Evolutionary conservation across 2,888 invertebrate genomes (phyloP), one percentile per base, ranked within the genome.

Genomic region (Megalurothrips usitatus): DNA sequence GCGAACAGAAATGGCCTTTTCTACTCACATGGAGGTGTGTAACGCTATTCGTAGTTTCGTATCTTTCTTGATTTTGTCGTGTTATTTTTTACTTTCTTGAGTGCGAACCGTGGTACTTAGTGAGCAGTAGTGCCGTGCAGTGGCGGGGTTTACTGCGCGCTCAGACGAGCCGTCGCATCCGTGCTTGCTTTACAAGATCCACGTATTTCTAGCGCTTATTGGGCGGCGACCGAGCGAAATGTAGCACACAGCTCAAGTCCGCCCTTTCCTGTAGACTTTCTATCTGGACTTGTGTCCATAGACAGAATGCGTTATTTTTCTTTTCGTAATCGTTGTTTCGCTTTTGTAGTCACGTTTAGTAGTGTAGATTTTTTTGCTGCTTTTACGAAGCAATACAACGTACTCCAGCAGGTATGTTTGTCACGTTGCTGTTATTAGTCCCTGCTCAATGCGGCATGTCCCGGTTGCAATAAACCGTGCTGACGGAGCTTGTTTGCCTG

Each of bases 1-100:
- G 58, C 58, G 58, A 58, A 23, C 68, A 19, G 68, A 19, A 68
- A 68, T 68, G 68, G 68, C 68, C 68, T 68, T 68, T 68, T 23
- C 68, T 23, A 23, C 68, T 23, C 68, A 0, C 9, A 23, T 68
- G n/a, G 11, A 68, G 68, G 68, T 63, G 63, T n/a, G 63, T 19
- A 9, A 68, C 8, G 23, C 68, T 10, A 52, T 43, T 43, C 34
- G n/a, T 43, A 2, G 6, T 6, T 43, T 43, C 34, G 6, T 43
- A 43, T 43, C 34, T 43, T 43, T 6, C 2, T 43, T n/a, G n/a
- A n/a, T 43, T 43, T 43, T 43, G 34, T 43, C 34, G 34, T 43
- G 34, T 43, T 6, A 43, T 43, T 43, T 52, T 49, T 9, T 52
- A 17, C 10, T 52, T 52, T 49, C 14, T 49, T 49, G 9, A 49